Base-by-base conservation (phyloP, 2,113 vertebrate species). In the Scomber scombrus region DNA sequence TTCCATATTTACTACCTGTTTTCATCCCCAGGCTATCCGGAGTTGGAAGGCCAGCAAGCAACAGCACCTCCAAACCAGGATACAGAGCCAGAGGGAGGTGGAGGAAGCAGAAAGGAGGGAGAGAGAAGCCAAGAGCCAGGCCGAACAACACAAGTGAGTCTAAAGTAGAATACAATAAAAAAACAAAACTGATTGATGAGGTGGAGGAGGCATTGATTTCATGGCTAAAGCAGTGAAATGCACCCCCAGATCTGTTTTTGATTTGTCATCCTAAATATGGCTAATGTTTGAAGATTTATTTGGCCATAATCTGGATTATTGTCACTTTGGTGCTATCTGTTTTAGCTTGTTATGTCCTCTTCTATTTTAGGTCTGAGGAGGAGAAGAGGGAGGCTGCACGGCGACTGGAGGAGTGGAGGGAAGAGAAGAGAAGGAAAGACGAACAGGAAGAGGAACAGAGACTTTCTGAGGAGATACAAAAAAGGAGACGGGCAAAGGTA, bases 21-120 rank as follows among this genome's bases (percentile, higher is more conserved):
- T 65, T 55, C 4, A 14, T 81, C 43, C 71, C 8, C 78, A 99
- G 97, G 96, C 97, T 78, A 97, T 99, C 93, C 93, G 94, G 64
- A 95, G 89, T 46, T 98, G 97, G 97, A 97, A 95, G 92, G 84
- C 90, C 66, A 94, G 91, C 73, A 96, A 95, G 66, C 86, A 93
- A 52, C 88, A 90, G 86, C 94, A 95, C 85, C 95, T 78, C 21
- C 89, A 94, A 76, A 81, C 74, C 45, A 88, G 92, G 4, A 82
- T 95, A 62, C 96, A 95, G 80, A 75, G 87, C 51, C 95, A 96
- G 70, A 86, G 93, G 58, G 94, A 95, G 69, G 72, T 64, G 6
- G 92, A 93, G 52, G 92, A 93, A 29, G 68, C 70, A 3, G 60
- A 89, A 14, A 80, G 52, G 43, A 89, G 78, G 54, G 80, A 88